Percentiles rank a stretch among this genome's conserved stretches.
Evolutionary conservation across 2,113 vertebrate genomes (phyloP).

Genomic region (Petromus typicus): DNA sequence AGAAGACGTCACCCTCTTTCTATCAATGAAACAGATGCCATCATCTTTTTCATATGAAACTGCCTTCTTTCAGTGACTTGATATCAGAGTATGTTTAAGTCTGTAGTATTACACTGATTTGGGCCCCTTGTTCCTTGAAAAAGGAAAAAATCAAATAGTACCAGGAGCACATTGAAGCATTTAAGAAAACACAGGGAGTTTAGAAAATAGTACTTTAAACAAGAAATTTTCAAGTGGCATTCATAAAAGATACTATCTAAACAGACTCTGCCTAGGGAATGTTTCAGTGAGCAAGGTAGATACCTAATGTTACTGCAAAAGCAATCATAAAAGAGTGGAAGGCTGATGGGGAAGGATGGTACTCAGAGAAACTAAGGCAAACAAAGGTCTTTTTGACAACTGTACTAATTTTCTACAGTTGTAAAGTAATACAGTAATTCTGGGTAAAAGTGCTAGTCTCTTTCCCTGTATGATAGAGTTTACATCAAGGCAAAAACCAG

Average conservation of each 20-base stretch:
- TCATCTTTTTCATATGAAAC: conserved; percentile 43
- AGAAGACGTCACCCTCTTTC: conserved; percentile 16
- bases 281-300: neutral
- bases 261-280: neutral
- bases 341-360: neutral
- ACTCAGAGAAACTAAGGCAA: conserved; percentile 25
- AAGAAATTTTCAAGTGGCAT: conserved; percentile 22
- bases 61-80: conserved; percentile 33
- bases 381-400: conserved; percentile 10
- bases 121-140: conserved; percentile 17
- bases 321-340: conserved; percentile 16
- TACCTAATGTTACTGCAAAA: neutral
- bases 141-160: conserved; percentile 7
- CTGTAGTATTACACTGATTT: conserved; percentile 39
- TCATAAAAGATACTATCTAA: neutral
- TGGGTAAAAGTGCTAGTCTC: neutral
- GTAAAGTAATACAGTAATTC: neutral
- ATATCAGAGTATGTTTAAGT: conserved; percentile 27
- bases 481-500: conserved; percentile 20
- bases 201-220: neutral
- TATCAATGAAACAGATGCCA: conserved; percentile 52
- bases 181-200: neutral
- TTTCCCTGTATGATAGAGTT: neutral
- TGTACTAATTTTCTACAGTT: neutral
- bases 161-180: conserved; percentile 10